phyloP scores from a whole-genome alignment of 2,113 vertebrate genomes.

The Jacana jacana region DNA sequence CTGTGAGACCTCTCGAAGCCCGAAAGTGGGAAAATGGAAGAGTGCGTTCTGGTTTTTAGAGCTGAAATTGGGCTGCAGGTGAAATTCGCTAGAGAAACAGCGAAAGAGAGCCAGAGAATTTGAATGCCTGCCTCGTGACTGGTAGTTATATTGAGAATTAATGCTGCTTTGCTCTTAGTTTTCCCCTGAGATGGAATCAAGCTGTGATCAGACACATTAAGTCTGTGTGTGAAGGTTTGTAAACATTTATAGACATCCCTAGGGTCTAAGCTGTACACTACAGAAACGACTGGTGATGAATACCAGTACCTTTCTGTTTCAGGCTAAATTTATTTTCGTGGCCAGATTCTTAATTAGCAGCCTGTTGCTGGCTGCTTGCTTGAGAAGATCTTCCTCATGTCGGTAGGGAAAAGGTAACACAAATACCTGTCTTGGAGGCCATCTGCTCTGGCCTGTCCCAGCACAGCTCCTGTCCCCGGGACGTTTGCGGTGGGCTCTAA shows the following conservation, averaged over 20 bases:
- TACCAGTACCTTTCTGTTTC: not conserved
- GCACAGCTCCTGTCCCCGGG: not conserved
- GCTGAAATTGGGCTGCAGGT: not conserved
- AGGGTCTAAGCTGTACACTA: not conserved
- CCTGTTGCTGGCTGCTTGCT: not conserved
- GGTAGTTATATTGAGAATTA: not conserved
- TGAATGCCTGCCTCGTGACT: not conserved
- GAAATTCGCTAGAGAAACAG: not conserved
- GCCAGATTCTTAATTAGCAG: not conserved
- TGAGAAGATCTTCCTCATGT: not conserved
- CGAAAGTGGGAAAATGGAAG: conserved; percentile 1
- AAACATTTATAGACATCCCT: not conserved
- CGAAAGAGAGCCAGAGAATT: not conserved
- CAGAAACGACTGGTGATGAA: not conserved
- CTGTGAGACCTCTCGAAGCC: conserved; percentile 10
- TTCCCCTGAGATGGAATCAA: not conserved
- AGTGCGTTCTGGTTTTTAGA: not conserved
- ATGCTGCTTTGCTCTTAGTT: not conserved
- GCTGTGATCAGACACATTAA: not conserved
- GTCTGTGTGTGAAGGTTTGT: not conserved
- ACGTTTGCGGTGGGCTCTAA: not conserved
- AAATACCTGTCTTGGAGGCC: not conserved
- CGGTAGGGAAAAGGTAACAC: not conserved
- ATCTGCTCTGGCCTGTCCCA: not conserved
- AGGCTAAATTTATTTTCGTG: not conserved